Percentiles rank a stretch among this genome's conserved stretches.
Evolutionary conservation across 2,888 invertebrate genomes (phyloP).

Genomic region (Danaus chrysippus): DNA sequence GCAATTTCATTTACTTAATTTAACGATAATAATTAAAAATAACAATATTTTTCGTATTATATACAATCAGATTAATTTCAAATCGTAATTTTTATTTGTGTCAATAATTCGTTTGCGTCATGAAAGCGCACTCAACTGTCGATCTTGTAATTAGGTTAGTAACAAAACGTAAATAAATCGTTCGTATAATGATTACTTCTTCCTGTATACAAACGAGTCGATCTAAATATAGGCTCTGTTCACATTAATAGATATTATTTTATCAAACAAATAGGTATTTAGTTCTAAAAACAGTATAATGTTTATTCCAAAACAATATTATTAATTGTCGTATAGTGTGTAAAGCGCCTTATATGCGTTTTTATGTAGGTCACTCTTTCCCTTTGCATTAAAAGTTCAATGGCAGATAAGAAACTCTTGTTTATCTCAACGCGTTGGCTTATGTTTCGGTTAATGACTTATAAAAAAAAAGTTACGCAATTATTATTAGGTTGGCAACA

Average conservation of each 20-base stretch:
- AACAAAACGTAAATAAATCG: no score
- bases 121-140: no score
- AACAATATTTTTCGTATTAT: slow-evolving; percentile 8
- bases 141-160: no score
- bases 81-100: slow-evolving; percentile 1
- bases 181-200: no score
- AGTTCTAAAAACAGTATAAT: no score
- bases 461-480: slow-evolving; percentile 16
- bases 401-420: slow-evolving; percentile 39
- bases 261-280: background rate
- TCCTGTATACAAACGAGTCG: no score
- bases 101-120: no score
- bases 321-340: background rate
- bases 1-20: slow-evolving; percentile 2
- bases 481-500: background rate
- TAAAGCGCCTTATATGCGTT: slow-evolving; percentile 7
- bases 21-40: slow-evolving; percentile 1
- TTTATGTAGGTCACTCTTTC: slow-evolving; percentile 25
- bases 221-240: no score
- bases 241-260: background rate
- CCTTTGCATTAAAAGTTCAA: slow-evolving; percentile 27
- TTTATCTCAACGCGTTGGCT: slow-evolving; percentile 59
- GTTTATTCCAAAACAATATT: background rate
- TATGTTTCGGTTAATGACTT: slow-evolving; percentile 37
- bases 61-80: background rate